Conservation (phyloP, 2,888 invertebrate genomes). For the Nomada goodeniana region DNA sequence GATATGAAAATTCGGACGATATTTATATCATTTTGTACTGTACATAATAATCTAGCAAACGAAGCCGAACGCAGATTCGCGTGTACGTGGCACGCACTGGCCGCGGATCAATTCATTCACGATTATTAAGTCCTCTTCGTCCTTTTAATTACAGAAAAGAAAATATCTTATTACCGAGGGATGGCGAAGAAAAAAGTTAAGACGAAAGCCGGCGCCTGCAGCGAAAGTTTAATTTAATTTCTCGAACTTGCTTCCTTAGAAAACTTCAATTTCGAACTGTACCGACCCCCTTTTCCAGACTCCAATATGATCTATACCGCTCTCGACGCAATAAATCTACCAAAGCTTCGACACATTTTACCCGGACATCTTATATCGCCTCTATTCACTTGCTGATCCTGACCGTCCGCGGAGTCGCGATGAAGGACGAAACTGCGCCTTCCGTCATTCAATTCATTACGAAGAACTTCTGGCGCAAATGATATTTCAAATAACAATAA, state of each 20-base stretch:
- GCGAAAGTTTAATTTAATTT: conserved; percentile 53
- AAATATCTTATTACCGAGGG: conserved; percentile 9
- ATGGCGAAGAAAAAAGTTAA: conserved; percentile 38
- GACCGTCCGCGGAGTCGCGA: not conserved
- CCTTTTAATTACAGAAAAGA: conserved; percentile 21
- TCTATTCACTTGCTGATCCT: not conserved
- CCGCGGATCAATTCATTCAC: no score
- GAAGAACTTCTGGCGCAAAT: no score
- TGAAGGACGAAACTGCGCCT: not conserved
- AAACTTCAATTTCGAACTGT: conserved; percentile 43
- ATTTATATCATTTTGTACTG: not conserved
- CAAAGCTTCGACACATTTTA: conserved; percentile 27
- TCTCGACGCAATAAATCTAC: conserved; percentile 44
- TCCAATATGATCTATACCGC: conserved; percentile 38
- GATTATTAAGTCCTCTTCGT: not conserved
- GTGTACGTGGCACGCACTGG: no score
- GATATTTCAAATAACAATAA: not conserved
- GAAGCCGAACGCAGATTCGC: no score
- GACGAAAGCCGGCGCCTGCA: conserved; percentile 14
- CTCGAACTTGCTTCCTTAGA: conserved; percentile 15
- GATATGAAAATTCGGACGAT: not conserved
- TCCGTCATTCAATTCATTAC: no score
- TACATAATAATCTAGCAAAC: not conserved
- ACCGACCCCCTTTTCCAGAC: conserved; percentile 13
- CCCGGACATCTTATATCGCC: conserved; percentile 19